Conservation (phyloP, 2,113 vertebrate species). For the Arvicanthis niloticus region DNA sequence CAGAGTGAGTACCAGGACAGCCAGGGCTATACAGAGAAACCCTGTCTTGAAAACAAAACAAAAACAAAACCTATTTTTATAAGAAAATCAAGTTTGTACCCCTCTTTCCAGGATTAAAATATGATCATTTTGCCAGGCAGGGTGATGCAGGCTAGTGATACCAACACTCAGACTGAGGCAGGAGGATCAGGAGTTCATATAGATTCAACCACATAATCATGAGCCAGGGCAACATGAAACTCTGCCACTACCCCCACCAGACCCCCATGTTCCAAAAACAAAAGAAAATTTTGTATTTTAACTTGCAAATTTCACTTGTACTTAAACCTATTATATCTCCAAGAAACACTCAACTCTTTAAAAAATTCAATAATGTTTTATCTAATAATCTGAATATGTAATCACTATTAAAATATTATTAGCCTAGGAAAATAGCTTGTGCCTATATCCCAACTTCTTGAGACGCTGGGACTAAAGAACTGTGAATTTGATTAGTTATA, state of each 20-base stretch:
- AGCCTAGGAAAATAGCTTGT: background rate
- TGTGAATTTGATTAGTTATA: background rate
- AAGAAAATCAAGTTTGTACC: constrained; percentile 22
- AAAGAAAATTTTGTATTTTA: background rate
- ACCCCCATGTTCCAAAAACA: background rate
- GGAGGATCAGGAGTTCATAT: background rate
- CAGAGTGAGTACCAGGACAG: too few relatives aligned
- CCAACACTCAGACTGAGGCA: background rate
- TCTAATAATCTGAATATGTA: background rate
- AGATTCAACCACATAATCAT: background rate
- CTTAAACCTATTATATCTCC: background rate
- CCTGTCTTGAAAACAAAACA: too few relatives aligned
- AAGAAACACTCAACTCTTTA: background rate
- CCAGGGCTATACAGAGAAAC: too few relatives aligned
- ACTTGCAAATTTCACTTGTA: background rate
- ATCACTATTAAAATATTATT: constrained; percentile 20
- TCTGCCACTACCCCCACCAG: background rate
- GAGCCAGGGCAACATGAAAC: background rate
- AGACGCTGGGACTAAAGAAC: background rate
- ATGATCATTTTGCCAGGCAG: background rate
- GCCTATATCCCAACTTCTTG: background rate
- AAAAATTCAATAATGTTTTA: background rate
- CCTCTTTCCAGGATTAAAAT: constrained; percentile 26
- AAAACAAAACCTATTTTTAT: constrained; percentile 45
- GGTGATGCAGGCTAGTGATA: background rate